Percentiles rank a stretch among this genome's conserved stretches.
Conservation (phyloP, 2,888 invertebrate genomes). For the Lepidochrysops patricia region DNA sequence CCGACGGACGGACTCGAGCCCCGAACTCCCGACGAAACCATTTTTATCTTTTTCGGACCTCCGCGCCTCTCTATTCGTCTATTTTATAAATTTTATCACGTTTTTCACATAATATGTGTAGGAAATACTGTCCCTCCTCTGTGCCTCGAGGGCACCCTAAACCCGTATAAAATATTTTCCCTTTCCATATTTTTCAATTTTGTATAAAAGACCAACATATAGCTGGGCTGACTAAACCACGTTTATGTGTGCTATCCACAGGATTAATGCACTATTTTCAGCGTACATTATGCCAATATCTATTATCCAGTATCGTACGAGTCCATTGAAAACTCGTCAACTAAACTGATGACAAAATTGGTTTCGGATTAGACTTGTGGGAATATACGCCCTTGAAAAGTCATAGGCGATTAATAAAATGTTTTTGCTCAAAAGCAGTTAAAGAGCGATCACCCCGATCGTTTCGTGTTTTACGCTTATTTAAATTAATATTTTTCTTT, state of each 20-base stretch:
- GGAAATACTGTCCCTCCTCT: background rate
- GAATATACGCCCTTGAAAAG: background rate
- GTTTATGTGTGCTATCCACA: background rate
- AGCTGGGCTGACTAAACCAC: background rate
- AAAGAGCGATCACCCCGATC: background rate
- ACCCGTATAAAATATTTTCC: background rate
- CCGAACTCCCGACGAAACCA: background rate
- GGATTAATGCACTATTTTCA: background rate
- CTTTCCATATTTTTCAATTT: background rate
- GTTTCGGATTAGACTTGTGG: background rate
- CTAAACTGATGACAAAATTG: background rate
- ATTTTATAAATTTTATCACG: constrained; percentile 1
- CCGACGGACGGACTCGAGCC: too few relatives aligned
- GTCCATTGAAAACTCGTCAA: background rate
- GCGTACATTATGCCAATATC: background rate
- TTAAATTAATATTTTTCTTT: background rate
- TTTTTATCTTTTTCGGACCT: background rate
- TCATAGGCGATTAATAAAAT: background rate
- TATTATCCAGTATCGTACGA: background rate
- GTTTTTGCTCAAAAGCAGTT: background rate
- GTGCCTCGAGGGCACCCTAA: constrained; percentile 2
- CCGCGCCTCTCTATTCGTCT: background rate
- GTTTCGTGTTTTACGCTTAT: constrained; percentile 1
- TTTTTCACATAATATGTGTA: constrained; percentile 5
- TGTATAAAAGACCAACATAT: background rate